Evolutionary conservation across 1,140 invertebrate species (phyloP), one percentile per base, ranked within the genome.

Genomic region (Coelopa frigida): DNA sequence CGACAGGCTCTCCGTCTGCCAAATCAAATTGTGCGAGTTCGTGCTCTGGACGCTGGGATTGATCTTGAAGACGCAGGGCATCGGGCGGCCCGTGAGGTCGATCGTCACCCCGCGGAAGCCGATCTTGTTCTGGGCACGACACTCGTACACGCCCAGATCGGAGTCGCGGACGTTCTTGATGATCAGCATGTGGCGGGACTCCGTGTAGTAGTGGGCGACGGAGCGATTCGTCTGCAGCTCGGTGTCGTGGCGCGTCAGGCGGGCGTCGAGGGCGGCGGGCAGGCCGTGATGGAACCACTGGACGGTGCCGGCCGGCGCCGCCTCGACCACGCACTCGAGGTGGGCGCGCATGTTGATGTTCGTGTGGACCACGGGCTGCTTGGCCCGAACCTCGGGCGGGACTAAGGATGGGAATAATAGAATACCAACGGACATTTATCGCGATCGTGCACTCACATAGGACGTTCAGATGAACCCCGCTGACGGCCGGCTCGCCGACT

Each of bases 131-230:
- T 79, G 77, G 0, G 85, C 87, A 21, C 78, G 74, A 62, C 87
- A 90, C 1, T 81, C 78, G 58, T 89, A 90, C 51, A 78, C 77
- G 0, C 86, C 87, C 45, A 89, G 80, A 65, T 92, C 87, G 1
- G 72, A 69, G 32, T 74, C 73, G 10, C 75, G 73, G 0, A 87
- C 81, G n/a, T 76, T 78, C 35, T 77, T 75, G 46, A 90, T 81
- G 24, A 84, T 73, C 21, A 90, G 62, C 51, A 74, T 75, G 52
- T 88, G 76, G 24, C 77, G 72, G 5, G 55, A 53, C 11, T 54
- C 52, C 2, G 56, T 59, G 7, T 60, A 55, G 37, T 66, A 66
- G 22, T 55, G 53, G 1, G 52, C 48, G 20, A 53, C 18, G 6
- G 53, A 53, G 3, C 48, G 51, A 31, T 54, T 68, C 2, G 33